phyloP scores from a whole-genome alignment of 2,113 vertebrate genomes.

The Arenaria interpres region DNA sequence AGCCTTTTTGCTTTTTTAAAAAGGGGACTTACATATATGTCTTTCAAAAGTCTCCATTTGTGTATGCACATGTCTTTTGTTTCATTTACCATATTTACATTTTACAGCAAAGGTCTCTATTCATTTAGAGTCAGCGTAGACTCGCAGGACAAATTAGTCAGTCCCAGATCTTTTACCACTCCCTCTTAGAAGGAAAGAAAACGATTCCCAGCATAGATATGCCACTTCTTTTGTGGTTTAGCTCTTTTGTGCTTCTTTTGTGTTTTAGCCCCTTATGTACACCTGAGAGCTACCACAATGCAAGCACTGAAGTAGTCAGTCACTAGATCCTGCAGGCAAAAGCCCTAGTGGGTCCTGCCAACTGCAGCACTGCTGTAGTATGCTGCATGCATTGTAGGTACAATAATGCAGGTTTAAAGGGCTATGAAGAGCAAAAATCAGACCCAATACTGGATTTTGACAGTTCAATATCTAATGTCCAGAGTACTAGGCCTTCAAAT shows the following conservation, averaged over 20 bases:
- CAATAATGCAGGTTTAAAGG: background rate
- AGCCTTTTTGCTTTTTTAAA: background rate
- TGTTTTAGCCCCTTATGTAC: background rate
- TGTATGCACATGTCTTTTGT: background rate
- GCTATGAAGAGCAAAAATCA: background rate
- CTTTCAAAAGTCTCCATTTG: background rate
- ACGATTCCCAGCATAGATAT: background rate
- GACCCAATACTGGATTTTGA: background rate
- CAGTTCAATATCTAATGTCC: background rate
- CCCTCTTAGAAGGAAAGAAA: background rate
- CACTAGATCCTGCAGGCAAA: background rate
- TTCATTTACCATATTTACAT: background rate
- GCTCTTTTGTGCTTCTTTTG: background rate
- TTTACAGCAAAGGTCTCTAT: background rate
- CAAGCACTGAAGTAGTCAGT: background rate
- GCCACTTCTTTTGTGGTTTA: background rate
- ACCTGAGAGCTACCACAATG: background rate
- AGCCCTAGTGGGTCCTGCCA: background rate
- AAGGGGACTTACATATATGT: background rate
- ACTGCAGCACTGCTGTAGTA: background rate
- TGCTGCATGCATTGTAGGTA: background rate
- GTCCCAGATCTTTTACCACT: background rate
- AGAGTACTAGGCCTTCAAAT: background rate
- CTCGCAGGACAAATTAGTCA: background rate
- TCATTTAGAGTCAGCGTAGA: background rate